Percentiles rank a stretch among this genome's conserved stretches.
These are phyloP conservation scores for Piaya cayana DNA, from an alignment of 2,113 vertebrate species.

Conservation along the genomic window DNA sequence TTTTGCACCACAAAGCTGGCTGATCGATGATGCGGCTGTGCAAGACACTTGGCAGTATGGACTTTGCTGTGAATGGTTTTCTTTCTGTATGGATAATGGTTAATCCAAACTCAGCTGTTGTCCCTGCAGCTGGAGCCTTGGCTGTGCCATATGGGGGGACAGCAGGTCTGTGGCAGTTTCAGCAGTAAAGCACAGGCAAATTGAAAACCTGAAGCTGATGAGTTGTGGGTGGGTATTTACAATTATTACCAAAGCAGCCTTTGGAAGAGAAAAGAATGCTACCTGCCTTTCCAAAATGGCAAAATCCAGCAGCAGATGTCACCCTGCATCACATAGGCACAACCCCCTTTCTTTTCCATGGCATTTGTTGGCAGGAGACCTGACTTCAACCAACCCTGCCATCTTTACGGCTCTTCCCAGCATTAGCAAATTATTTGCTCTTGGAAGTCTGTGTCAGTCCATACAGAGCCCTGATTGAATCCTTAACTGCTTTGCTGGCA, in stretches of 20 bases:
- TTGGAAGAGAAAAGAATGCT: not conserved
- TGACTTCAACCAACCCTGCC: not conserved
- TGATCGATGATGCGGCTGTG: not conserved
- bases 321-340: not conserved
- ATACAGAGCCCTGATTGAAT: slow-evolving; percentile 11
- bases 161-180: not conserved
- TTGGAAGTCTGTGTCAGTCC: not conserved
- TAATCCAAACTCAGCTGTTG: not conserved
- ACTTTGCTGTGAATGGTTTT: not conserved
- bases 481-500: not conserved
- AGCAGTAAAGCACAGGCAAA: not conserved
- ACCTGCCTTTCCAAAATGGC: not conserved
- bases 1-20: fast-evolving
- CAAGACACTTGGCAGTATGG: not conserved
- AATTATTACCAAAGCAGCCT: not conserved
- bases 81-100: not conserved
- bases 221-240: not conserved
- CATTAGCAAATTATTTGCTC: not conserved
- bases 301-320: not conserved
- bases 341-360: not conserved
- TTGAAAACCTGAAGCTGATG: not conserved
- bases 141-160: not conserved
- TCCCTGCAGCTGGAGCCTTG: not conserved
- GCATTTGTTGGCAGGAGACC: not conserved
- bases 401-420: not conserved